Evolutionary conservation across 1,140 invertebrate genomes (phyloP).

Genomic region (Apis florea): DNA sequence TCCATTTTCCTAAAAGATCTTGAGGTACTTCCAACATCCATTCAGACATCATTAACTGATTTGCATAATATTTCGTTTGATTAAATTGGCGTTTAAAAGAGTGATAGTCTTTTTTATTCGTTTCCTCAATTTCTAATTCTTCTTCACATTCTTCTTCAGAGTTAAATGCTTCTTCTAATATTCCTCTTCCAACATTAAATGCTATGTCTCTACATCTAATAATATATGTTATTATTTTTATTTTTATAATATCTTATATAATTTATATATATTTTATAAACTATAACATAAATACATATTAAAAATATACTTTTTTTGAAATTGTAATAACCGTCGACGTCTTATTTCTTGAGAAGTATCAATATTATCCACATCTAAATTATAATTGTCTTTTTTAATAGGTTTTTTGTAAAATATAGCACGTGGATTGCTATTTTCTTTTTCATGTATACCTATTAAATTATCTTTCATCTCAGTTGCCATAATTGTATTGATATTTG

Average conservation of each 20-base stretch:
- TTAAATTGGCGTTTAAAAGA: slow-evolving; percentile 19
- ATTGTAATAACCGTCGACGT: slow-evolving; percentile 67
- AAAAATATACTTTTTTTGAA: slow-evolving; percentile 73
- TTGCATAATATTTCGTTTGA: slow-evolving; percentile 64
- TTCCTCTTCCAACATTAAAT: slow-evolving; percentile 69
- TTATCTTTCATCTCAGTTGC: slow-evolving; percentile 13
- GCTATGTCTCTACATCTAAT: slow-evolving; percentile 69
- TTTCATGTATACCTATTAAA: slow-evolving; percentile 4
- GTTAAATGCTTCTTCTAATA: slow-evolving; percentile 67
- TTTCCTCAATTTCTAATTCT: slow-evolving; percentile 68
- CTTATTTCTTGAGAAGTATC: slow-evolving; percentile 75
- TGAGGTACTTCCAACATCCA: slow-evolving; percentile 93
- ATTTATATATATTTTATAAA: background rate
- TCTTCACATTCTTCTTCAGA: slow-evolving; percentile 69
- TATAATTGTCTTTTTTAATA: slow-evolving; percentile 73
- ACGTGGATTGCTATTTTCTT: slow-evolving; percentile 51
- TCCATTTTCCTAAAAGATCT: slow-evolving; percentile 89
- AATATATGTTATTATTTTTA: slow-evolving; percentile 14
- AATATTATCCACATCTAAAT: slow-evolving; percentile 66
- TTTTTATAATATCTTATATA: background rate
- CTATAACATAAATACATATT: slow-evolving; percentile 50
- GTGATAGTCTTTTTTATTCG: slow-evolving; percentile 19
- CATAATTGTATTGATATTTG: slow-evolving; percentile 24
- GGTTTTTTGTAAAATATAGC: slow-evolving; percentile 74
- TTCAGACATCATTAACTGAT: slow-evolving; percentile 90